A percentile compares a stretch with the other conserved stretches of the same genome.
These are phyloP conservation scores for Deroptyus accipitrinus DNA, from an alignment of 2,113 vertebrate species.

Conservation along the genomic window DNA sequence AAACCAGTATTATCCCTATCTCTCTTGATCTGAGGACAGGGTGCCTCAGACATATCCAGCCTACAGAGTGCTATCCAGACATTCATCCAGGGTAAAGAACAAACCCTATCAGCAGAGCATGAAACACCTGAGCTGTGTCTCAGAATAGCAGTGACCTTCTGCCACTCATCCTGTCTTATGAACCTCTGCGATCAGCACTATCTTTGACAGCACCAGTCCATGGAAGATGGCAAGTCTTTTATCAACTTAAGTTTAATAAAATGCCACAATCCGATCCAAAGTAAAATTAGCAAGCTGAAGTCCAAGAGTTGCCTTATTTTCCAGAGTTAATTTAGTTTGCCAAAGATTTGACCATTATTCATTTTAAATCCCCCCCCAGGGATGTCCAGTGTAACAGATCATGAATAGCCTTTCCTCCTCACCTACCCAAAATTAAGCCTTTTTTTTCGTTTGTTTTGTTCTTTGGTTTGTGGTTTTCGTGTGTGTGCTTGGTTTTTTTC, in stretches of 20 bases:
- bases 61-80: neutral
- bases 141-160: neutral
- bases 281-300: neutral
- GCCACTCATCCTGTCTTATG: neutral
- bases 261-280: neutral
- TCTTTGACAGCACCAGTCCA: too few species aligned
- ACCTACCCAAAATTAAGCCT: neutral
- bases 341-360: neutral
- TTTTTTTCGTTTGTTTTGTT: neutral
- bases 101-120: neutral
- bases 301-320: neutral
- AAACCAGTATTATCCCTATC: neutral
- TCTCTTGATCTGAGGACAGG: neutral
- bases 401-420: neutral
- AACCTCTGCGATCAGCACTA: neutral
- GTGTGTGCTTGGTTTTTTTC: neutral
- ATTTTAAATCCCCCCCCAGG: neutral
- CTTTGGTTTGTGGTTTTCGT: too few species aligned
- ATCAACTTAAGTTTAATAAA: neutral
- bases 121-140: neutral
- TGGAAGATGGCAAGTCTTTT: neutral
- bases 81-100: neutral
- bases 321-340: neutral
- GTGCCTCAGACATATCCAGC: neutral
- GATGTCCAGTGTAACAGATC: neutral